phyloP scores from a whole-genome alignment of 1,140 invertebrate species.

The Drosophila mayri region DNA sequence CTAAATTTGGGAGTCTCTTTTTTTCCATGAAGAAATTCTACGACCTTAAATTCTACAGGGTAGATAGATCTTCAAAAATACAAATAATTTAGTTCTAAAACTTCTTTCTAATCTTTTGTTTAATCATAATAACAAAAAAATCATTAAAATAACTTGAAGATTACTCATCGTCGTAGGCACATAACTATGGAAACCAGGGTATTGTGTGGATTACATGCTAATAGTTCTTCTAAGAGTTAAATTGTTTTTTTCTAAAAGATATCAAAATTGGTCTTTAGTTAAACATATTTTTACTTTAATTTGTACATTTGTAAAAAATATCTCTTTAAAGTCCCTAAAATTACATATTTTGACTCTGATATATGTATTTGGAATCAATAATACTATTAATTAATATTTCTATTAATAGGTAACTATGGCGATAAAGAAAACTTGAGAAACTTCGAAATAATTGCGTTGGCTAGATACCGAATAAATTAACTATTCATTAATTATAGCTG shows the following conservation, averaged over 20 bases:
- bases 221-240: not conserved
- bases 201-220: not conserved
- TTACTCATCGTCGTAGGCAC: not conserved
- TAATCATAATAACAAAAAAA: constrained; percentile 21
- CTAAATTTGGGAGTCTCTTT: accelerated
- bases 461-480: not conserved
- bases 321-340: too few species aligned
- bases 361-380: too few species aligned
- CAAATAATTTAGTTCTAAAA: not conserved
- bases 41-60: not conserved
- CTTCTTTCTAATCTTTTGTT: constrained; percentile 19
- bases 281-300: not conserved
- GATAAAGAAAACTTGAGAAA: not conserved
- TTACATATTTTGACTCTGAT: too few species aligned
- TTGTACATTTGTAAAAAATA: too few species aligned
- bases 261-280: not conserved
- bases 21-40: too few species aligned
- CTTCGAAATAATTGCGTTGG: not conserved
- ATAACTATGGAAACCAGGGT: constrained; percentile 21
- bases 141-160: not conserved
- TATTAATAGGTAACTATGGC: constrained; percentile 3
- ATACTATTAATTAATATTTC: not conserved
- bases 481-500: constrained; percentile 1
- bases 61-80: not conserved
- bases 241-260: not conserved